Conservation (phyloP, 2,888 invertebrate genomes). For the Aspidapion aeneum region DNA sequence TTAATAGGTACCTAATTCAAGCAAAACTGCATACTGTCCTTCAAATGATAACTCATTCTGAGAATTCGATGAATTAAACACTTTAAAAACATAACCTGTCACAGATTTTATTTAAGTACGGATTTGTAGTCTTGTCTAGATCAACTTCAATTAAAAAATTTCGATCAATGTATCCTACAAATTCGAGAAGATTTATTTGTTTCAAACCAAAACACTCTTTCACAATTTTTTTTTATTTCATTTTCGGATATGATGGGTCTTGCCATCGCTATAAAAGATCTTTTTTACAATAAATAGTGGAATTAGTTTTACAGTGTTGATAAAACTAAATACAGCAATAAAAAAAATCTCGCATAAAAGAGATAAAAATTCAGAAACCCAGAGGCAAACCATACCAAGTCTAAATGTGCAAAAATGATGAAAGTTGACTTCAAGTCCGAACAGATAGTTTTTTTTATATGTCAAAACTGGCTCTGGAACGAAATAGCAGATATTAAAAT, state of each 20-base stretch:
- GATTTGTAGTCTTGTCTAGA: slow-evolving; percentile 52
- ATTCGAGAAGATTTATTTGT: slow-evolving; percentile 54
- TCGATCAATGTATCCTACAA: slow-evolving; percentile 76
- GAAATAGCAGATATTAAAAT: too few relatives aligned
- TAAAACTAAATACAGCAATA: too few relatives aligned
- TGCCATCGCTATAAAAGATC: too few relatives aligned
- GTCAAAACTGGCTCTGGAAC: too few relatives aligned
- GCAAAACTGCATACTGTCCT: slow-evolving; percentile 71
- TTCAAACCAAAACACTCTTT: slow-evolving; percentile 61
- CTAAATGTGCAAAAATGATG: too few relatives aligned
- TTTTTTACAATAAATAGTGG: too few relatives aligned
- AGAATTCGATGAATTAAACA: slow-evolving; percentile 80
- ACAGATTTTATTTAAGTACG: slow-evolving; percentile 30
- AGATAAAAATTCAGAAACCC: too few relatives aligned
- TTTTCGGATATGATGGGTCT: slow-evolving; percentile 38
- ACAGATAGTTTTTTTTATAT: too few relatives aligned
- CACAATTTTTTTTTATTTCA: slow-evolving; percentile 52
- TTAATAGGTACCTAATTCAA: slow-evolving; percentile 66
- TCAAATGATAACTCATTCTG: slow-evolving; percentile 62
- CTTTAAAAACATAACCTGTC: slow-evolving; percentile 76
- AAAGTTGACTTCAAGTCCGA: too few relatives aligned
- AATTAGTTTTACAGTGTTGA: too few relatives aligned
- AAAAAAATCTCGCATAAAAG: too few relatives aligned
- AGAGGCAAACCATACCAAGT: too few relatives aligned
- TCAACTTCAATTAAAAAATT: slow-evolving; percentile 66